Base-by-base conservation (phyloP, 2,888 invertebrate genomes). In the Phlogophora meticulosa region DNA sequence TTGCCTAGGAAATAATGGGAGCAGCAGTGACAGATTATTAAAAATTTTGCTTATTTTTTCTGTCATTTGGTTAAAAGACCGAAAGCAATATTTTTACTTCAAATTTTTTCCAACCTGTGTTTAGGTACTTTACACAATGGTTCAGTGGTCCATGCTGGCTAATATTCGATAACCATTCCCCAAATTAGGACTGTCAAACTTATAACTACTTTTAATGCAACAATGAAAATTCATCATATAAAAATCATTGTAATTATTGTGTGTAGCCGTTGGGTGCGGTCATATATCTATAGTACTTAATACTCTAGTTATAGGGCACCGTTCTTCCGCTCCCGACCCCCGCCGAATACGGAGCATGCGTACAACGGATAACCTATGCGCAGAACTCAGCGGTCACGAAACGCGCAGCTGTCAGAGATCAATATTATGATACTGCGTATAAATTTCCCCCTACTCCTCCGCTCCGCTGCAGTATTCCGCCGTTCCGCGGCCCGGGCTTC, bases 391-490 rank as follows among this genome's bases (percentile, higher is more conserved):
- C 74, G 67, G 32, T 46, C 51, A 20, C 20, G 49, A 28, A 77
- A 49, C 45, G 73, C 75, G 67, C 67, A 65, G 55, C 55, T 56
- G 75, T 78, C 60, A 72, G 5, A 46, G 40, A 75, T 75, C 74
- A 75, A 75, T 75, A 74, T 20, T 57, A 62, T 72, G 64, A 13
- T 15, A 42, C 28, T 46, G 13, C 36, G 0, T 66, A 36, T 7
- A 46, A 7, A 40, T 34, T 45, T n/a, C n/a, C n/a, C n/a, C n/a
- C n/a, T n/a, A n/a, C n/a, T n/a, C n/a, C n/a, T n/a, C n/a, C n/a
- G n/a, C n/a, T n/a, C 28, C 48, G 24, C 40, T 40, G 45, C 42
- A 28, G 45, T 45, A 40, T 11, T 38, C 20, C 15, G 17, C 42
- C 17, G 13, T 0, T 20, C 13, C 7, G 52, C n/a, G 11, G 32